Base-by-base conservation (phyloP, 2,113 vertebrate species). In the Lutjanus erythropterus region DNA sequence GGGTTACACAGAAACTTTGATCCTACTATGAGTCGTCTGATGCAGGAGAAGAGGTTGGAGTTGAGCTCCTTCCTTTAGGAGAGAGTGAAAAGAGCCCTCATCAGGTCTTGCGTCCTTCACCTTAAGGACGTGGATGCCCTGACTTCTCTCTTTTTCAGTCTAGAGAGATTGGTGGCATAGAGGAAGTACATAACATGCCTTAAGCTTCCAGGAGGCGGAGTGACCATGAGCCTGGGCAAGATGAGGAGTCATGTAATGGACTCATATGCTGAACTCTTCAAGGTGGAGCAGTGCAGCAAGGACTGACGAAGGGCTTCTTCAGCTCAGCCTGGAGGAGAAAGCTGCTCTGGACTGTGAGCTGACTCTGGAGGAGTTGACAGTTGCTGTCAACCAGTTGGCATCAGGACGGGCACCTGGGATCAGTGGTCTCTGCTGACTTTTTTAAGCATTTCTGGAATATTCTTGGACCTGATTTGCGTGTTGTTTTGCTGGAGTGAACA, bases 121-220 rank as follows among this genome's bases (percentile, higher is more conserved):
- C 8, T 46, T 9, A 46, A 46, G 3, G 61, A 65, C 5, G 46
- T 64, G 41, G 61, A 29, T 21, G 41, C n/a, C 23, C 16, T 18
- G 0, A 65, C 3, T 3, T 21, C 21, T 2, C 39, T 35, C 33
- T 19, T 35, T 7, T 59, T 58, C 2, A 25, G 35, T 21, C 53
- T 46, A 19, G 27, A 33, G 41, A 10, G 9, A 16, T 47, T 14
- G 0, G 41, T 46, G 33, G 55, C 41, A 14, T 5, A 49, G 56
- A 39, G 31, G 44, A 73, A 19, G 44, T 31, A 46, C 12, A 73
- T 49, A 56, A 25, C 41, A 15, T 39, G 70, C 44, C 31, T 49
- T 4, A 4, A 39, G 15, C n/a, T 39, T 9, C 31, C 31, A 6
- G 56, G 29, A 31, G 56, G 56, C 7, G 27, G 44, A 35, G 15